Evolutionary conservation across 2,888 invertebrate species (phyloP).

Genomic region (Trachelus stipa): DNA sequence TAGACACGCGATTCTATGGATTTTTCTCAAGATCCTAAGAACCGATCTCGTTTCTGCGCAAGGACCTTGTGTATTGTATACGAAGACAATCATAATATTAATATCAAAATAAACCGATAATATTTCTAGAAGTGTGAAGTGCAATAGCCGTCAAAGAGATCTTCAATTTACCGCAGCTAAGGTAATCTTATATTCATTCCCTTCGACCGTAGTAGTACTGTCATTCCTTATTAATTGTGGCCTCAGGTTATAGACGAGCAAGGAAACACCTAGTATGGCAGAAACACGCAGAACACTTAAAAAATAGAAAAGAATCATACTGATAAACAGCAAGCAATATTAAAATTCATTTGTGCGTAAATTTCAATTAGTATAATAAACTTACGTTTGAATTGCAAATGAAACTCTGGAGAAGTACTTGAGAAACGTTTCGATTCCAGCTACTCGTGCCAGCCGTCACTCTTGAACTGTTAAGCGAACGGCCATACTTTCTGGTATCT

Average conservation of each 20-base stretch:
- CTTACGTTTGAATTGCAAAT: not conserved
- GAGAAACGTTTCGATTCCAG: constrained; percentile 18
- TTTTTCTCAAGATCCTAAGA: constrained; percentile 33
- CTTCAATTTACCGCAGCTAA: not conserved
- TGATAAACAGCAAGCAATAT: not conserved
- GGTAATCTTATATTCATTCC: not conserved
- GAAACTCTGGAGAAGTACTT: not conserved
- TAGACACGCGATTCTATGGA: constrained; percentile 49
- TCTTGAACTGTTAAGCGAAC: constrained; percentile 49
- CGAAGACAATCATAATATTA: not conserved
- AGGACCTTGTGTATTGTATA: not conserved
- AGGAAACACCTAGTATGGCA: not conserved
- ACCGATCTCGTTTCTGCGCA: not conserved
- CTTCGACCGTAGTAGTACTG: not conserved
- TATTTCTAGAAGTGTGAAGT: not conserved
- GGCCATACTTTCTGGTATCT: constrained; percentile 50
- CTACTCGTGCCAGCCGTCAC: constrained; percentile 48
- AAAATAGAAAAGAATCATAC: not conserved
- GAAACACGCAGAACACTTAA: not conserved
- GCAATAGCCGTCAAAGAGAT: not conserved
- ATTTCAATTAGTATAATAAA: not conserved
- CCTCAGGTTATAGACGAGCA: not conserved
- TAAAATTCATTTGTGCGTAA: not conserved
- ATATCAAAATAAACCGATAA: not conserved
- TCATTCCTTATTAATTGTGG: not conserved